Evolutionary conservation across 2,888 invertebrate genomes (phyloP), one percentile per base, ranked within the genome.

Genomic region (Apamea crenata): DNA sequence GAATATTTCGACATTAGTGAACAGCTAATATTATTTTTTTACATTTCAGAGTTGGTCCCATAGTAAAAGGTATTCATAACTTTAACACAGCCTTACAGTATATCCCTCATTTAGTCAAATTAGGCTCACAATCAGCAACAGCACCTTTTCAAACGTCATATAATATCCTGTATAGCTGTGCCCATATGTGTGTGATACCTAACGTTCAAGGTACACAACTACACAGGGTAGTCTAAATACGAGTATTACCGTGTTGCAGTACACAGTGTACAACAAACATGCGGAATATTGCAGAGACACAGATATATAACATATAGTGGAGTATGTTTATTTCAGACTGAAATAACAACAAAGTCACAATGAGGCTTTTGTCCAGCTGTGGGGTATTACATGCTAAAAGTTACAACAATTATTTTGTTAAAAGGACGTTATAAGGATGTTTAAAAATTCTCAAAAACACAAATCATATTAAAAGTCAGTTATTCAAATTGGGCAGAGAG

Each of bases 181-280:
- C 5, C 29, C 21, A 63, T 21, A 47, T 14, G 6, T 29, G 18
- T 68, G 25, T 32, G 10, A 32, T n/a, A 32, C 8, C 21, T 65
- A 71, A 81, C 50, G 21, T 74, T 50, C 4, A 4, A n/a, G 18
- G 40, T 81, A 53, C 36, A 81, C 59, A n/a, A 1, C 40, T 59
- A 67, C 18, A 81, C 74, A 25, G 29, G 8, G 0, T 1, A 47
- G 56, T 32, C 56, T 73, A 81, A 80, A 80, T 66, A n/a, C n/a
- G n/a, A n/a, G n/a, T n/a, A 80, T 81, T 50, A 66, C 56, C 25
- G 16, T 59, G 47, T 66, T 29, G 56, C 56, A n/a, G n/a, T n/a
- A n/a, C n/a, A 66, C 36, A 32, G 65, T 56, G 6, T 50, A 50
- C 36, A 81, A 21, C 16, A 73, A 80, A 80, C 65, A 72, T 32